Evolutionary conservation across 2,888 invertebrate genomes (phyloP), one percentile per base, ranked within the genome.

Genomic region (Pycnomerus fuliginosus): DNA sequence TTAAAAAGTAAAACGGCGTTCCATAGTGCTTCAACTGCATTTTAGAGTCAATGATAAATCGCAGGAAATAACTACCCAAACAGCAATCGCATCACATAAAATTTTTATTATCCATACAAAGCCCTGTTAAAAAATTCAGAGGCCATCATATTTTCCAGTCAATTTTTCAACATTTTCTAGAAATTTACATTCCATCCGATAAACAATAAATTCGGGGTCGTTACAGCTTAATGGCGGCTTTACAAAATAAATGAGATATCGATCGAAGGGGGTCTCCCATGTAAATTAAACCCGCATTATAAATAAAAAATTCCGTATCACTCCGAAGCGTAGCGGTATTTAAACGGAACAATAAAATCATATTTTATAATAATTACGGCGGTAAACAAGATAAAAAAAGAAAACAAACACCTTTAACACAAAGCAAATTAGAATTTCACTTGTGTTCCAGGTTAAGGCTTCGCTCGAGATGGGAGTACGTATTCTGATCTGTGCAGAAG

Each of bases 301-400:
- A 20, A 20, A 5, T 20, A 4, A 20, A 7, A 20, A 20, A 20
- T 4, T 20, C 20, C 4, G 5, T 20, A 20, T 7, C 20, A 20
- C 20, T 8, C 16, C 3, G 13, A 10, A 12, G 12, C 16, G 10
- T 30, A 4, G 11, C 25, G 4, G 3, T 23, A 38, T 29, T 38
- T 30, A 30, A 16, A n/a, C 27, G 41, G 30, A 45, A 47, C 42
- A 47, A 47, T 47, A 37, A 42, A 42, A 38, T 32, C 42, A 41
- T 47, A 47, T 47, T 31, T 47, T 33, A 46, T 24, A 37, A 35
- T 40, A 20, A 45, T 10, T 16, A 11, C 10, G 13, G 16, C 15
- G 29, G 29, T 30, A 47, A 47, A 42, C 46, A 47, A 44, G 42
- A 41, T 47, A 42, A 47, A 37, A 47, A 25, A 42, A 20, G 15